phyloP scores from a whole-genome alignment of 2,888 invertebrate species.

The Protophormia terraenovae region DNA sequence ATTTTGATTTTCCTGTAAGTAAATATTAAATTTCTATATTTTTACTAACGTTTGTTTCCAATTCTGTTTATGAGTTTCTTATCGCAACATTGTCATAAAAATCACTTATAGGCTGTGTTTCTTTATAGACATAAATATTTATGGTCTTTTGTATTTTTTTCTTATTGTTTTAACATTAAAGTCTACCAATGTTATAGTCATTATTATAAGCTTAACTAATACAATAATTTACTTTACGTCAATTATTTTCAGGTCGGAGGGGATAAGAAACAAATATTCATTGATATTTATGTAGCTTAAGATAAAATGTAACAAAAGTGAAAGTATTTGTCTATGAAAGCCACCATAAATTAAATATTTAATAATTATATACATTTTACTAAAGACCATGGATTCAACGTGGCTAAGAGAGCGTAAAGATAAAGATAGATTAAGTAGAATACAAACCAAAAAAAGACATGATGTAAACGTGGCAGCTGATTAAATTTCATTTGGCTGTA shows the following conservation, averaged over 20 bases:
- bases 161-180: conserved; percentile 50
- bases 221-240: neutral
- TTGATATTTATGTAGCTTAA: conserved; percentile 49
- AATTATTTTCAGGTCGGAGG: neutral
- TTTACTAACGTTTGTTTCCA: neutral
- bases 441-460: neutral
- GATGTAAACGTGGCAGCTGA: neutral
- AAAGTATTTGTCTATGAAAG: conserved; percentile 18
- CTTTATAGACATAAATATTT: conserved; percentile 59
- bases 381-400: neutral
- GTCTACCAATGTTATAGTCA: conserved; percentile 18
- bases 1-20: neutral
- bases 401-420: conserved; percentile 29
- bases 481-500: conserved; percentile 12
- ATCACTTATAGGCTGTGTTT: conserved; percentile 48
- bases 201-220: conserved; percentile 38
- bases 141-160: conserved; percentile 33
- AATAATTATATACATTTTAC: conserved; percentile 39
- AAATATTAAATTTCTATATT: conserved; percentile 4
- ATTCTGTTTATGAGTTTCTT: neutral
- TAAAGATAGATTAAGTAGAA: neutral
- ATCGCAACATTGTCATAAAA: conserved; percentile 48
- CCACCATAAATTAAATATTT: conserved; percentile 49
- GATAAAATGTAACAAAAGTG: conserved; percentile 29
- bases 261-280: conserved; percentile 2